Percentiles rank a stretch among this genome's conserved stretches.
These are phyloP conservation scores for Dipodomys spectabilis DNA, from an alignment of 2,113 vertebrate species.

Conservation along the genomic window DNA sequence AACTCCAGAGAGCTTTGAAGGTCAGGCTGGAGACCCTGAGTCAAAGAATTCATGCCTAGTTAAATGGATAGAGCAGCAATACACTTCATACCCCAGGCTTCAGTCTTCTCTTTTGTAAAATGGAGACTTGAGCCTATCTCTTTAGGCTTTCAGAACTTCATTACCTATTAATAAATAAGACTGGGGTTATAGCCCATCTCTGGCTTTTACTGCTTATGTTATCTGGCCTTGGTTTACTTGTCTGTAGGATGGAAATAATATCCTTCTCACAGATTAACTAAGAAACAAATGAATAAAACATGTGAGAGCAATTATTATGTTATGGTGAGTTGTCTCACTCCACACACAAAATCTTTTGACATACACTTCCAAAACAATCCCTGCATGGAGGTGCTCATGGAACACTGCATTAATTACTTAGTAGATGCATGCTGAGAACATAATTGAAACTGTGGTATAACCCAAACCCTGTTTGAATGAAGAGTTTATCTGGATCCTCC, in stretches of 20 bases:
- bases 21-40: not conserved
- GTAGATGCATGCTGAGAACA: conserved; percentile 34
- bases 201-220: not conserved
- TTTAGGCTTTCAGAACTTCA: not conserved
- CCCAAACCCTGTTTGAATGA: not conserved
- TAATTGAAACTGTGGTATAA: not conserved
- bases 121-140: not conserved
- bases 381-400: not conserved
- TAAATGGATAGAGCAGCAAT: not conserved
- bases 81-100: not conserved
- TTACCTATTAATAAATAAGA: not conserved
- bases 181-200: not conserved
- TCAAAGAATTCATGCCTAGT: not conserved
- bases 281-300: not conserved
- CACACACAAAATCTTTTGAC: not conserved
- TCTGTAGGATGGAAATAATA: not conserved
- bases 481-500: not conserved
- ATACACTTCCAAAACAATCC: not conserved
- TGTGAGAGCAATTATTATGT: not conserved
- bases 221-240: not conserved
- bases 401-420: not conserved
- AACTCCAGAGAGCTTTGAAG: not conserved
- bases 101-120: conserved; percentile 23
- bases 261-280: not conserved
- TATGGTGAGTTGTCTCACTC: not conserved